A percentile compares a stretch with the other conserved stretches of the same genome.
phyloP scores from a whole-genome alignment of 2,888 invertebrate species.

The Nemotelus nigrinus region DNA sequence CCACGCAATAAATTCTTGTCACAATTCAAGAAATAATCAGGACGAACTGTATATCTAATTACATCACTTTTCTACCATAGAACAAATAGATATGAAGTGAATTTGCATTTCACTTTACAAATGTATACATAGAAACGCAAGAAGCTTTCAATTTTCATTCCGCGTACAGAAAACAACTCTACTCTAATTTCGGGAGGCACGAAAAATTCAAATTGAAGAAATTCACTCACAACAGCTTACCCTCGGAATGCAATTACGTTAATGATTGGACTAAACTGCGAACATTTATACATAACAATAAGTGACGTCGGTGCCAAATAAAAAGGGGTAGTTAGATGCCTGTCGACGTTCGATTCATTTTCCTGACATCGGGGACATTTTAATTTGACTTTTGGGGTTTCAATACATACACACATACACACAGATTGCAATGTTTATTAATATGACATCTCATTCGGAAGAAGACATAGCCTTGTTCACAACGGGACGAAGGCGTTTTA shows the following conservation, averaged over 20 bases:
- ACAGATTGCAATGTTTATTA: not conserved
- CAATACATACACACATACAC: not conserved
- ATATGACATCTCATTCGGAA: not conserved
- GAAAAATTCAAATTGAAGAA: not conserved
- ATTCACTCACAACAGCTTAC: conserved; percentile 25
- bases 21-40: too few relatives aligned
- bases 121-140: too few relatives aligned
- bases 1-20: too few relatives aligned
- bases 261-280: conserved; percentile 26
- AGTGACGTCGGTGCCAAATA: not conserved
- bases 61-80: too few relatives aligned
- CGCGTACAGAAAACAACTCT: too few relatives aligned
- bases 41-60: too few relatives aligned
- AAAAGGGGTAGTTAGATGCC: not conserved
- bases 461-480: not conserved
- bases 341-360: conserved; percentile 1
- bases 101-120: too few relatives aligned
- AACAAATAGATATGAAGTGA: too few relatives aligned
- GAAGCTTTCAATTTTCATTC: too few relatives aligned
- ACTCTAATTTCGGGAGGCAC: too few relatives aligned
- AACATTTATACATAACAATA: conserved; percentile 32
- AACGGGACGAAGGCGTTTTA: not conserved
- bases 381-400: not conserved
- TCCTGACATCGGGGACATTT: not conserved
- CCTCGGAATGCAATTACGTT: conserved; percentile 28